phyloP scores from a whole-genome alignment of 1,140 invertebrate species.

The Bilobella aurantiaca region DNA sequence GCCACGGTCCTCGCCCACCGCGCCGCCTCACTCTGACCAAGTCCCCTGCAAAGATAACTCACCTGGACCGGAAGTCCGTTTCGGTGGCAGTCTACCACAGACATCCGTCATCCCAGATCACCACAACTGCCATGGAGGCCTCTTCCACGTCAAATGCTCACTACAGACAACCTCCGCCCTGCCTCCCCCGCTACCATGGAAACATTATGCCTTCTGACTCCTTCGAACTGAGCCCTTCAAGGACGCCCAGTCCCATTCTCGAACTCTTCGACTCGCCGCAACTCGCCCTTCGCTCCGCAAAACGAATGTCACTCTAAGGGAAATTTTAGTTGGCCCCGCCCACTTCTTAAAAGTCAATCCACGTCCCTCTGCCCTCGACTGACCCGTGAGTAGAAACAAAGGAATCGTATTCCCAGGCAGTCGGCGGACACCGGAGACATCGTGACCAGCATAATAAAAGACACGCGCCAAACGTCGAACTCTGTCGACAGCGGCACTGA shows the following conservation, averaged over 20 bases:
- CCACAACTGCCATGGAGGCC: neutral
- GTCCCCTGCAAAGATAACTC: conserved; percentile 60
- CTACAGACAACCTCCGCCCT: neutral
- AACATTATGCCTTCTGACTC: conserved; percentile 35
- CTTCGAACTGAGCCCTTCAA: conserved; percentile 30
- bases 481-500: too few species aligned
- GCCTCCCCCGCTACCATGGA: conserved; percentile 24
- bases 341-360: neutral
- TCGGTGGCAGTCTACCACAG: conserved; percentile 32
- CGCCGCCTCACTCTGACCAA: conserved; percentile 55
- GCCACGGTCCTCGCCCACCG: conserved; percentile 26
- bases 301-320: conserved; percentile 34
- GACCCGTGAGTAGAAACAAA: neutral
- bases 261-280: conserved; percentile 32
- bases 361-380: neutral
- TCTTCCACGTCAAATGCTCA: neutral
- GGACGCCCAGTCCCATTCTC: conserved; percentile 25
- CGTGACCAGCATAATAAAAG: too few species aligned
- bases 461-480: too few species aligned
- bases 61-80: conserved; percentile 44
- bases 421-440: too few species aligned
- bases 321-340: neutral
- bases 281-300: conserved; percentile 22
- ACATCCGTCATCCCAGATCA: conserved; percentile 15
- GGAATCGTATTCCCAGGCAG: too few species aligned